Conservation (phyloP, 2,797 vertebrate species). For the Harpagifer antarcticus region DNA sequence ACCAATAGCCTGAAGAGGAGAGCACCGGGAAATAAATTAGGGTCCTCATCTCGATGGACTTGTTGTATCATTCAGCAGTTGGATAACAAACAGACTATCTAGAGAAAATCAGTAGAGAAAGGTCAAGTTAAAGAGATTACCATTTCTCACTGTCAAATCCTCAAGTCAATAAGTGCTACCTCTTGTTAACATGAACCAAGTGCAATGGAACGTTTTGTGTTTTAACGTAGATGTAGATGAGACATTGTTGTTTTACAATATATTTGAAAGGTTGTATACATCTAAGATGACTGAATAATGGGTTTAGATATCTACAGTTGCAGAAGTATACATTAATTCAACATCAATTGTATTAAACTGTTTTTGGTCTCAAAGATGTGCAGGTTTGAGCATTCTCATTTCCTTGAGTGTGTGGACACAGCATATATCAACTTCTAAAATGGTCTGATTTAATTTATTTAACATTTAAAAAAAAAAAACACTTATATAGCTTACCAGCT, state of each 20-base stretch:
- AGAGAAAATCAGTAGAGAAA: slow-evolving; percentile 54
- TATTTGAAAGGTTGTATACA: neutral
- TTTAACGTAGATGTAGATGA: neutral
- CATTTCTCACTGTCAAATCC: slow-evolving; percentile 43
- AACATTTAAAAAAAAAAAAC: too few species aligned
- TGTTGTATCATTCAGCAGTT: slow-evolving; percentile 49
- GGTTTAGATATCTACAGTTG: neutral
- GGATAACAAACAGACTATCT: slow-evolving; percentile 35
- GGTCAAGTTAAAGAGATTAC: slow-evolving; percentile 62
- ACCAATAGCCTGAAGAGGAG: slow-evolving; percentile 20
- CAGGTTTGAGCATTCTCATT: neutral
- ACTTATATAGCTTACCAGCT: neutral
- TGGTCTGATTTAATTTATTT: neutral
- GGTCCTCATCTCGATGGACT: slow-evolving; percentile 40
- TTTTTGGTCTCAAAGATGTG: neutral
- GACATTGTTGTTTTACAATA: neutral
- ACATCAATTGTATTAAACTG: neutral
- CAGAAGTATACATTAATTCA: neutral
- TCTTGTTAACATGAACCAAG: slow-evolving; percentile 31
- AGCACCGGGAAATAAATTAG: slow-evolving; percentile 52
- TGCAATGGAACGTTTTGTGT: slow-evolving; percentile 12
- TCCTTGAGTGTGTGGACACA: neutral
- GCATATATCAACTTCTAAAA: neutral
- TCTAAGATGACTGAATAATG: neutral
- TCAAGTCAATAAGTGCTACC: slow-evolving; percentile 21